Evolutionary conservation across 2,888 invertebrate genomes (phyloP), one percentile per base, ranked within the genome.

Genomic region (Pterobdella sp.): DNA sequence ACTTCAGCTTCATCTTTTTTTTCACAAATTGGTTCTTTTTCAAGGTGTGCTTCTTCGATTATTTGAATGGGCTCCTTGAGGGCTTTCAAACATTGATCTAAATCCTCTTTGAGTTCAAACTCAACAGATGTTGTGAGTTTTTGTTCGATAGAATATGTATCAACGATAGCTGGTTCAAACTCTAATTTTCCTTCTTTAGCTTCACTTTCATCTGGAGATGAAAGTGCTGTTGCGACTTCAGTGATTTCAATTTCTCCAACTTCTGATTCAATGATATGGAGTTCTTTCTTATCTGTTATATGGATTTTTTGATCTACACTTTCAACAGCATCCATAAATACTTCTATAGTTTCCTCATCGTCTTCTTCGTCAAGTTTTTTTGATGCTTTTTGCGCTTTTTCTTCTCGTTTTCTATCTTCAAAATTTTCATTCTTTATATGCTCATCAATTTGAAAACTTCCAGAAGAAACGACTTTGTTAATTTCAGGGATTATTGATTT

Each of bases 341-440:
- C 35, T 29, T 65, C 65, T 31, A 63, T 63, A n/a, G 10, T 63
- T 63, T n/a, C 63, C 10, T 63, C 63, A 63, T 63, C 63, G 4
- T 65, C 65, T n/a, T 65, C 65, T 65, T 65, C 18, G 7, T 65
- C n/a, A n/a, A 4, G 26, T 10, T 31, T 18, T 7, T 65, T 34
- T 32, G 4, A 10, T 29, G 4, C 34, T 65, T 65, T 14, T 65
- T 10, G 26, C 35, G 26, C 65, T 35, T 29, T 65, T 32, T 65
- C 65, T 65, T 10, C n/a, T 4, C 3, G 26, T 31, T 32, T 22
- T 31, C 4, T 3, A 14, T 56, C 60, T 56, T 56, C 60, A 4
- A 7, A 22, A 56, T 56, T n/a, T 18, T 56, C 60, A 4, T 56
- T 22, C 26, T 4, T n/a, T 56, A 4, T n/a, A n/a, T 56, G 18